A percentile compares a stretch with the other conserved stretches of the same genome.
These are phyloP conservation scores for Sinella curviseta DNA, from an alignment of 1,140 invertebrate species.

Conservation along the genomic window DNA sequence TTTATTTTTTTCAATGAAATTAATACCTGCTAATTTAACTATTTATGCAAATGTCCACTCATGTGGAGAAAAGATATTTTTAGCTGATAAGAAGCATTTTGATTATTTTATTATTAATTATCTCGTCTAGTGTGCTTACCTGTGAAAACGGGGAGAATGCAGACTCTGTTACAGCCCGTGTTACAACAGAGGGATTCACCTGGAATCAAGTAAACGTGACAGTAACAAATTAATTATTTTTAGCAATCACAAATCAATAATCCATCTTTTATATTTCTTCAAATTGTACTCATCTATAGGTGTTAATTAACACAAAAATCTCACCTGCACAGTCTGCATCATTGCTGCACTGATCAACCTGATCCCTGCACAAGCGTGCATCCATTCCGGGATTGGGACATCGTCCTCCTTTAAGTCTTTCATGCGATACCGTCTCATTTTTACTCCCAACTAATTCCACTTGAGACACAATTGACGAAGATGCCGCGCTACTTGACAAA, in stretches of 20 bases:
- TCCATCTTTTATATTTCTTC: background rate
- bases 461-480: background rate
- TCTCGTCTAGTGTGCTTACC: no score
- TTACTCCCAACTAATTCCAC: background rate
- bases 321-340: slow-evolving; percentile 32
- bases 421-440: background rate
- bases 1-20: no score
- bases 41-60: no score
- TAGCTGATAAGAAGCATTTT: no score
- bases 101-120: no score
- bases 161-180: slow-evolving; percentile 41
- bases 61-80: no score
- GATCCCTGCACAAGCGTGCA: slow-evolving; percentile 31
- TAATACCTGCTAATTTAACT: no score
- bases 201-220: background rate
- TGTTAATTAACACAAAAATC: no score
- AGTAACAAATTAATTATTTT: background rate
- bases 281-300: background rate
- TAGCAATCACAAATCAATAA: background rate
- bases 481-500: background rate
- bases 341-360: slow-evolving; percentile 34
- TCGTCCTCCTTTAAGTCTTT: slow-evolving; percentile 25
- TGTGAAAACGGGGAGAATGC: slow-evolving; percentile 39
- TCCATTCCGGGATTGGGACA: slow-evolving; percentile 41
- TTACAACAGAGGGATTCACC: slow-evolving; percentile 40